Percentiles rank a stretch among this genome's conserved stretches.
These are phyloP conservation scores for Puffinus mauretanicus DNA, from an alignment of 2,113 vertebrate species.

Conservation along the genomic window DNA sequence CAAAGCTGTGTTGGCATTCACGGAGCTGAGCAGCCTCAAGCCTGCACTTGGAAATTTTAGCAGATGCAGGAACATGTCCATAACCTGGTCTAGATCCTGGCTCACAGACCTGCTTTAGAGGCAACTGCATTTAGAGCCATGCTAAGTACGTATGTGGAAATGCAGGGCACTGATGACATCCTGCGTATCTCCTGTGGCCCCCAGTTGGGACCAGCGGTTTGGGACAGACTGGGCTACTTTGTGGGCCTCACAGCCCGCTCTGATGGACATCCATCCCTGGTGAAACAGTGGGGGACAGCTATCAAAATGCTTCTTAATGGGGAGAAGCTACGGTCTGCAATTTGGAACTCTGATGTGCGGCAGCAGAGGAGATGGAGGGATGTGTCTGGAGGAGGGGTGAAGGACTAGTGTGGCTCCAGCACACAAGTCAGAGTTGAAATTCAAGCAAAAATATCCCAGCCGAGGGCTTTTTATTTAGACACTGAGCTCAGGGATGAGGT, in stretches of 20 bases:
- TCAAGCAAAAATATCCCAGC: conserved; percentile 8
- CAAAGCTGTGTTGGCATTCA: background rate
- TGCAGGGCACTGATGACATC: background rate
- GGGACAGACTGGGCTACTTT: background rate
- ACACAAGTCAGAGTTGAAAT: background rate
- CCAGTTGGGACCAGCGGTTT: background rate
- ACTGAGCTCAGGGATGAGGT: background rate
- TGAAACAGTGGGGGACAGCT: accelerated
- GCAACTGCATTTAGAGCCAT: accelerated
- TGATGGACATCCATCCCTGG: background rate
- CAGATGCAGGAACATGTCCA: background rate
- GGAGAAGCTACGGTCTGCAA: no score
- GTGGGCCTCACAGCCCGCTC: background rate
- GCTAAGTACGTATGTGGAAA: background rate
- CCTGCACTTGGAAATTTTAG: background rate
- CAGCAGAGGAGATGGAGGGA: background rate
- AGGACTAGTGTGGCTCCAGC: background rate
- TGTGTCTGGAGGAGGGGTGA: background rate
- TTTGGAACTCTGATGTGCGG: background rate
- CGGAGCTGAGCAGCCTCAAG: background rate
- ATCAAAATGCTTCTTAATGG: accelerated
- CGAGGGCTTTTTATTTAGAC: conserved; percentile 16
- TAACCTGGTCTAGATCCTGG: background rate
- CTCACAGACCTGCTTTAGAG: background rate
- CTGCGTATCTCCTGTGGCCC: background rate